Conservation (phyloP, 2,888 invertebrate genomes). For the Scaptomyza tumidula region DNA sequence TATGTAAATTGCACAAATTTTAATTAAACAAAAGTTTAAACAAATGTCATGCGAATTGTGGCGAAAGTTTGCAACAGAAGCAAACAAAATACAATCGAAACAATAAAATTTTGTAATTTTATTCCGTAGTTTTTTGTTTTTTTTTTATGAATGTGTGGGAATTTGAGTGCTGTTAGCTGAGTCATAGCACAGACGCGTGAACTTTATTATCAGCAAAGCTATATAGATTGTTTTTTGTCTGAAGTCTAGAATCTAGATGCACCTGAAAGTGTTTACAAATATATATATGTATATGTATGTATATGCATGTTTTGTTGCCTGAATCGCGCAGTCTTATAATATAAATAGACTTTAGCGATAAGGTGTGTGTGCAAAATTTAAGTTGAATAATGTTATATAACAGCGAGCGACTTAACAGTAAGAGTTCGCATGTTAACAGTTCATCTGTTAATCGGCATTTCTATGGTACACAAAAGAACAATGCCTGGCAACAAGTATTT, state of each 20-base stretch:
- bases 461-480: conserved; percentile 25
- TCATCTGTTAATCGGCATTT: conserved; percentile 26
- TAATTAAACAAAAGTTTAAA: conserved; percentile 66
- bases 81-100: conserved; percentile 34
- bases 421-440: neutral
- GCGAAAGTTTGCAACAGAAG: conserved; percentile 49
- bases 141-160: conserved; percentile 50
- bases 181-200: conserved; percentile 62
- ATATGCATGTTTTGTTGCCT: conserved; percentile 28
- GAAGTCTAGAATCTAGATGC: conserved; percentile 33
- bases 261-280: conserved; percentile 13
- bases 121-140: conserved; percentile 51
- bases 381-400: conserved; percentile 30
- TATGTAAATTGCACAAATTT: conserved; percentile 70
- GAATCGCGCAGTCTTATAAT: conserved; percentile 34
- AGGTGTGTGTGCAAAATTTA: conserved; percentile 14
- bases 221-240: conserved; percentile 17
- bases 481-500: conserved; percentile 20
- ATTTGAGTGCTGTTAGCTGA: conserved; percentile 40
- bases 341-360: conserved; percentile 49
- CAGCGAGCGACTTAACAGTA: conserved; percentile 18
- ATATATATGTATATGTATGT: neutral
- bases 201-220: conserved; percentile 45
- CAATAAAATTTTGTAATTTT: conserved; percentile 51
- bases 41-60: conserved; percentile 69